Evolutionary conservation across 2,888 invertebrate species (phyloP).

Genomic region (Scaeva pyrastri): DNA sequence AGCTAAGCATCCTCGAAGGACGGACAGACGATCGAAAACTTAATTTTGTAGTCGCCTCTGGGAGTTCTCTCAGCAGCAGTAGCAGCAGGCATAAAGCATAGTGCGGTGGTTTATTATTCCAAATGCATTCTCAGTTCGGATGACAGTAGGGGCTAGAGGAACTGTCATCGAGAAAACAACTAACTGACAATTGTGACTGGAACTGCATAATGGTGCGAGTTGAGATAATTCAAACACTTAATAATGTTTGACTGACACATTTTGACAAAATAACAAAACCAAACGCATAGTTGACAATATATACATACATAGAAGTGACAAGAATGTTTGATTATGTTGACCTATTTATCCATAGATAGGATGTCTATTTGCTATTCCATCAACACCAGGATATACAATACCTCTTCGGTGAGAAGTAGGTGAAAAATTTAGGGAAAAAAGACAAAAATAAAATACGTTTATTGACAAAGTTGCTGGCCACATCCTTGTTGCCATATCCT

Average conservation of each 20-base stretch:
- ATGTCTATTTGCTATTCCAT: neutral
- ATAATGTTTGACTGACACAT: constrained; percentile 69
- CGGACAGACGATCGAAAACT: constrained; percentile 32
- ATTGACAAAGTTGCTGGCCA: constrained; percentile 27
- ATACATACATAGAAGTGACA: constrained; percentile 10
- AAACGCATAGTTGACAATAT: neutral
- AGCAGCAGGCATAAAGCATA: too few species aligned
- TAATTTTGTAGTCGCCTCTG: constrained; percentile 56
- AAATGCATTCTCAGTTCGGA: constrained; percentile 51
- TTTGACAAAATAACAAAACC: constrained; percentile 42
- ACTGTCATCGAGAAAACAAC: neutral
- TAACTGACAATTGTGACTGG: constrained; percentile 2
- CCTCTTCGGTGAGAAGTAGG: constrained; percentile 28
- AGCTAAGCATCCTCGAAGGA: constrained; percentile 54
- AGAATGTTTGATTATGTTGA: constrained; percentile 65
- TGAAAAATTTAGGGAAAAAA: constrained; percentile 1
- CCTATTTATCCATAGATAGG: constrained; percentile 60
- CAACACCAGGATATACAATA: neutral
- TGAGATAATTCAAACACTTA: constrained; percentile 59
- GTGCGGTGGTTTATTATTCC: constrained; percentile 63
- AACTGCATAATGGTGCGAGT: constrained; percentile 30
- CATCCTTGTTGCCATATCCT: too few species aligned
- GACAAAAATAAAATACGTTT: constrained; percentile 5
- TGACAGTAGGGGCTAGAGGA: neutral
- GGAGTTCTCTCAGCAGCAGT: constrained; percentile 1